phyloP scores from a whole-genome alignment of 2,797 vertebrate genomes.

The Anableps anableps region DNA sequence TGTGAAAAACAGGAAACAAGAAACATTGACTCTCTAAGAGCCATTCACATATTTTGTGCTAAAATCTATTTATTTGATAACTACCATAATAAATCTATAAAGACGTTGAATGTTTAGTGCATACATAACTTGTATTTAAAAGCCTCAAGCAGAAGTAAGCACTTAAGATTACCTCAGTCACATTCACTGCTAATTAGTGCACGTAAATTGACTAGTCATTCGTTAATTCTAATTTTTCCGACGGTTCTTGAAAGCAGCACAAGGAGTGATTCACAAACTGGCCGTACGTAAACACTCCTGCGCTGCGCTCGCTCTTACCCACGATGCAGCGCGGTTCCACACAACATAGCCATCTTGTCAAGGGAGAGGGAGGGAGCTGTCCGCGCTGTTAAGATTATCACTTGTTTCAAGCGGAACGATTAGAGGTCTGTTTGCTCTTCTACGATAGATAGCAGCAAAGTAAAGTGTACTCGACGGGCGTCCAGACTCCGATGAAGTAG shows the following conservation, averaged over 20 bases:
- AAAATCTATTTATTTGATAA: neutral
- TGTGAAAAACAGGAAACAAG: neutral
- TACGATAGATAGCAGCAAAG: conserved; percentile 3
- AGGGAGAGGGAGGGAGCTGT: conserved; percentile 75
- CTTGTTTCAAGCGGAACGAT: conserved; percentile 55
- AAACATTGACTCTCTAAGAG: no score
- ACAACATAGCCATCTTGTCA: conserved; percentile 87
- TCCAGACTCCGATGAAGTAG: conserved; percentile 14
- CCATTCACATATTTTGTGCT: neutral
- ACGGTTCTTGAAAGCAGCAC: conserved; percentile 43
- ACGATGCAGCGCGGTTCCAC: conserved; percentile 75
- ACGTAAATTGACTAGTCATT: neutral
- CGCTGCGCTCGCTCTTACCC: conserved; percentile 74
- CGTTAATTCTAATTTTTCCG: neutral
- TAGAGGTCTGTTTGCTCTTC: conserved; percentile 7
- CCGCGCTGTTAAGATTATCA: conserved; percentile 59
- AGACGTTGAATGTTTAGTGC: neutral
- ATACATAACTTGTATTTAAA: neutral
- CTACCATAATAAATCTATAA: neutral
- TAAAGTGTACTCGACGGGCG: conserved; percentile 27
- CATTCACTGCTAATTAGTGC: neutral
- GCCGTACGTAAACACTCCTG: conserved; percentile 63
- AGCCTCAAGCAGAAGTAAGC: neutral
- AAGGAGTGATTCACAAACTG: conserved; percentile 51
- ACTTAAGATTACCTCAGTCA: neutral